Evolutionary conservation across 2,888 invertebrate genomes (phyloP), one percentile per base, ranked within the genome.

Genomic region (Pherbina coryleti): DNA sequence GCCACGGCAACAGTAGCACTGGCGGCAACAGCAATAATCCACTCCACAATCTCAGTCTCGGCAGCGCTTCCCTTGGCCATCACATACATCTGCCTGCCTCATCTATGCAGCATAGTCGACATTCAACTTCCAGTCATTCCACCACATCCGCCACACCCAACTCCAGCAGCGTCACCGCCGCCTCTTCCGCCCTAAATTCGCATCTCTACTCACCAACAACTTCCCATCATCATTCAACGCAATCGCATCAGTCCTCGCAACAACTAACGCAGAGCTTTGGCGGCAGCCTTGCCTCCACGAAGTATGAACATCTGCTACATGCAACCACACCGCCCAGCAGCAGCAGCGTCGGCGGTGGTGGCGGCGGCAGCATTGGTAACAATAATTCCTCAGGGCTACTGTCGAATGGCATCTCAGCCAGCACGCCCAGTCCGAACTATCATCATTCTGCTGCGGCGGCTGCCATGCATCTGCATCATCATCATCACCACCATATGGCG

Each of bases 401-500:
- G 5, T 81, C 85, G 9, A 86, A 85, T 66, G 84, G 84, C 31
- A 81, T 84, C 31, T 78, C 83, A 64, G 85, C 87, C 9, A 85
- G 87, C 31, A 85, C 88, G 44, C 86, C 89, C 44, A 87, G 88
- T 79, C 86, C 89, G 2, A 86, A 88, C 77, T 88, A 88, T 79
- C 89, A 89, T 77, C 82, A 86, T 79, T 82, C 83, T 70, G 81
- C 79, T 3, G 37, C 80, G 11, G 82, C 82, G 22, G 82, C 84
- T 31, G 79, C 83, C 71, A 78, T 69, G 60, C 79, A 79, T 37
- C 81, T 79, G 25, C 83, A 82, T 53, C 81, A 82, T 9, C 80
- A 80, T 75, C 81, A 82, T 80, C 82, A 81, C 75, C 80, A 79
- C 49, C 77, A 77, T 49, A 53, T 57, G 9, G 79, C 79, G 7